Evolutionary conservation across 1,140 invertebrate species (phyloP).

Genomic region (Ceratina australensis): DNA sequence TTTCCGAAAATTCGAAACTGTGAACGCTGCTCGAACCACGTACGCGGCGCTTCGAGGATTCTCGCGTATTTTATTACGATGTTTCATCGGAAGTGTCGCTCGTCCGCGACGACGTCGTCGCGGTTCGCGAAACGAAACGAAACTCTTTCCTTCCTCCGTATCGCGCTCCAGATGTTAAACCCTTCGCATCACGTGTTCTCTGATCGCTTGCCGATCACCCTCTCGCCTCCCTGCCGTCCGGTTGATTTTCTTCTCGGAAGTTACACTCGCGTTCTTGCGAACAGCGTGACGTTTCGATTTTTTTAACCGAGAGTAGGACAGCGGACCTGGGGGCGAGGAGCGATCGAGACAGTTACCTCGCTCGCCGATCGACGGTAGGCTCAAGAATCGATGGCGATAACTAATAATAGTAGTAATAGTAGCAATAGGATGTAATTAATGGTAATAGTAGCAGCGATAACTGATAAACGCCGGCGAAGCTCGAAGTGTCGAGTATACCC

Average conservation of each 20-base stretch:
- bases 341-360: constrained; percentile 66
- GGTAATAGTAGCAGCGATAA: constrained; percentile 71
- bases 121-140: not conserved
- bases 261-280: not conserved
- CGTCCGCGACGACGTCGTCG: not conserved
- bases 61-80: constrained; percentile 47
- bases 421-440: constrained; percentile 68
- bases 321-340: constrained; percentile 32
- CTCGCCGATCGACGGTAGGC: constrained; percentile 62
- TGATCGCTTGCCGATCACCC: constrained; percentile 44
- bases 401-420: constrained; percentile 69
- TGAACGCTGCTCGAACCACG: constrained; percentile 59
- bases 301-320: not conserved
- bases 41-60: constrained; percentile 63
- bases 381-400: constrained; percentile 73
- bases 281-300: not conserved
- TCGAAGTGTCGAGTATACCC: constrained; percentile 17
- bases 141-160: constrained; percentile 43
- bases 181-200: constrained; percentile 32
- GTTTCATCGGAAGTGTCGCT: constrained; percentile 40
- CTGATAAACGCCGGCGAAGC: constrained; percentile 56
- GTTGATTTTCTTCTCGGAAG: not conserved
- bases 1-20: constrained; percentile 57
- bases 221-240: not conserved
- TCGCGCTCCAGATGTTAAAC: constrained; percentile 48